Evolutionary conservation across 2,797 vertebrate genomes (phyloP).

Genomic region (Melanotaenia boesemani): DNA sequence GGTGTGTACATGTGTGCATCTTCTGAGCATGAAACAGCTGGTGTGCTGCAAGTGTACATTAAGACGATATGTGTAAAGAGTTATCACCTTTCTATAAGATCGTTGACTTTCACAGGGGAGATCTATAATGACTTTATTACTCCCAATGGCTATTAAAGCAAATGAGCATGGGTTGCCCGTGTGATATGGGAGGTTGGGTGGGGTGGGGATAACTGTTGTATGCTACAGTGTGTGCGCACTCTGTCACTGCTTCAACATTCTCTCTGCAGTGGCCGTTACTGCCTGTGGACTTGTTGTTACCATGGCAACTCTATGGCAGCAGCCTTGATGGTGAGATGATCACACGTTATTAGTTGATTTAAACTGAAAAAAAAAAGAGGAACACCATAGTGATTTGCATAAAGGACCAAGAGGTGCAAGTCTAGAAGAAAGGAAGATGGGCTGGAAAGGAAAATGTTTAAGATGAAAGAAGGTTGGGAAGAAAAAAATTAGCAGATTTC

Average conservation of each 20-base stretch:
- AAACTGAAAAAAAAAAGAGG: slow-evolving; percentile 32
- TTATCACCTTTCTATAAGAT: slow-evolving; percentile 76
- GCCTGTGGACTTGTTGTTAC: slow-evolving; percentile 70
- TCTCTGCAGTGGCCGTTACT: slow-evolving; percentile 67
- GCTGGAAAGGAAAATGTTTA: slow-evolving; percentile 19
- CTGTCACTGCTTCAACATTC: slow-evolving; percentile 44
- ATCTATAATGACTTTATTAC: slow-evolving; percentile 69
- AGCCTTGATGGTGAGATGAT: slow-evolving; percentile 76
- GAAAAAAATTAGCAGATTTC: slow-evolving; percentile 12
- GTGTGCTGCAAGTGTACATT: slow-evolving; percentile 57
- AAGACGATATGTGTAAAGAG: slow-evolving; percentile 65
- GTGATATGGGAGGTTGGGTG: slow-evolving; percentile 18
- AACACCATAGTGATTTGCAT: slow-evolving; percentile 39
- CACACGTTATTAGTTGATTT: slow-evolving; percentile 72
- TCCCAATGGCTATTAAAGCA: slow-evolving; percentile 72
- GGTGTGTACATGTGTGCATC: slow-evolving; percentile 2
- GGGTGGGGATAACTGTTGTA: slow-evolving; percentile 11
- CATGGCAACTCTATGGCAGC: slow-evolving; percentile 77
- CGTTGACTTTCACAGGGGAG: slow-evolving; percentile 67
- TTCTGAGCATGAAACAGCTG: slow-evolving; percentile 57
- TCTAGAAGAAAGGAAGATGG: neutral
- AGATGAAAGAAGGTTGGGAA: slow-evolving; percentile 4
- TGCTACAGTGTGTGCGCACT: slow-evolving; percentile 16
- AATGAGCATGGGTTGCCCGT: slow-evolving; percentile 62
- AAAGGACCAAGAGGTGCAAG: slow-evolving; percentile 24